Evolutionary conservation across 2,113 vertebrate species (phyloP), one percentile per base, ranked within the genome.

Genomic region (Grantiella picta): DNA sequence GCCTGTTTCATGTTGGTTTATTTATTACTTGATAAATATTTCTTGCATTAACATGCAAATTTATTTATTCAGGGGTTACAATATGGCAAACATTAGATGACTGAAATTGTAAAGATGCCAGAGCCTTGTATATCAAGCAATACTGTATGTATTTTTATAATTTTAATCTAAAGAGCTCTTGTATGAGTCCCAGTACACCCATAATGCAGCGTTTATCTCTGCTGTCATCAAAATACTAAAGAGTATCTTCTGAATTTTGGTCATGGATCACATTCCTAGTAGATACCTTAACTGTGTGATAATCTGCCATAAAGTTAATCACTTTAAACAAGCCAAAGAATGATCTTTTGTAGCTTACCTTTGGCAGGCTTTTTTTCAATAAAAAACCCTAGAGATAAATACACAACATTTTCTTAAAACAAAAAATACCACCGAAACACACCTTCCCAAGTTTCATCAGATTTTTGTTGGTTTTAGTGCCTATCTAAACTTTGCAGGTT

Each of bases 71-170:
- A 2, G 59, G 68, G 68, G 60, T 89, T 86, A 83, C 42, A 88
- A 79, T 86, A 60, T 95, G 90, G 92, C 90, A 94, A 50, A n/a
- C 68, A 71, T 95, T 94, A 91, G 29, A 16, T 57, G 75, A 12
- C 53, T 85, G 82, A 36, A 56, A 79, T 27, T 56, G 70, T 69
- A 81, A 59, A 0, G 4, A 35, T 92, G 72, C 80, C 85, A 63
- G 14, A 31, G 69, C 71, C 69, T 31, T 92, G 31, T 79, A 28
- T 79, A 60, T 90, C 82, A 72, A 78, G 69, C 25, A 50, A 38
- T 71, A 7, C 29, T 64, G 21, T 19, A 71, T 80, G 31, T 89
- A 65, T 90, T 77, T 94, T 76, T 91, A 90, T 82, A 64, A 57
- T 78, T 66, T 60, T 86, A 92, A 89, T 78, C 52, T 92, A 68